Conservation (phyloP, 2,797 vertebrate genomes). For the Tokudaia tokunoshimensis region DNA sequence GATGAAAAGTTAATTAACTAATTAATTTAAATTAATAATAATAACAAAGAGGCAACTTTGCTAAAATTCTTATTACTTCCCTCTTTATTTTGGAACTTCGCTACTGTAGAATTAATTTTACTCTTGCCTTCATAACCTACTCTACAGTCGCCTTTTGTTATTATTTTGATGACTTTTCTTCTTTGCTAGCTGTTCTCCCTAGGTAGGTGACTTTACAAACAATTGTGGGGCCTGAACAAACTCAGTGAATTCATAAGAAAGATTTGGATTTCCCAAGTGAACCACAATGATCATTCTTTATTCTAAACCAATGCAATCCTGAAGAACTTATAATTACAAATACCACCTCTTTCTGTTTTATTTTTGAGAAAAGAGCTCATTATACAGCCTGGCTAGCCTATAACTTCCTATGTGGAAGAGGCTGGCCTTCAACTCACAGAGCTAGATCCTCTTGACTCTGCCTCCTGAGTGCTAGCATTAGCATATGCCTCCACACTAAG, state of each 20-base stretch:
- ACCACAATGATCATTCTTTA: background rate
- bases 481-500: background rate
- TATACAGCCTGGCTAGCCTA: background rate
- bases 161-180: background rate
- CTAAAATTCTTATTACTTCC: background rate
- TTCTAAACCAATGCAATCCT: background rate
- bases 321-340: background rate
- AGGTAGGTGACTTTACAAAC: background rate
- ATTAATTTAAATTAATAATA: background rate
- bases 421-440: background rate
- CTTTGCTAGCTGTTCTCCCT: background rate
- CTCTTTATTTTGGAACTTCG: slow-evolving; percentile 9
- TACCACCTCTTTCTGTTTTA: background rate
- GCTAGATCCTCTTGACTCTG: background rate
- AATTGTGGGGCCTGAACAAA: background rate
- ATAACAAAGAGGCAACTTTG: background rate
- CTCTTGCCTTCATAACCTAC: background rate
- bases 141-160: background rate
- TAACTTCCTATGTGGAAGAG: background rate
- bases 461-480: background rate
- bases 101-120: slow-evolving; percentile 8
- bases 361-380: background rate
- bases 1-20: background rate
- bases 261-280: background rate
- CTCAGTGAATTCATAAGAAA: background rate